Evolutionary conservation across 53 echinoderm and acorn worm species (phyloP).

Genomic region (Paracentrotus lividus): DNA sequence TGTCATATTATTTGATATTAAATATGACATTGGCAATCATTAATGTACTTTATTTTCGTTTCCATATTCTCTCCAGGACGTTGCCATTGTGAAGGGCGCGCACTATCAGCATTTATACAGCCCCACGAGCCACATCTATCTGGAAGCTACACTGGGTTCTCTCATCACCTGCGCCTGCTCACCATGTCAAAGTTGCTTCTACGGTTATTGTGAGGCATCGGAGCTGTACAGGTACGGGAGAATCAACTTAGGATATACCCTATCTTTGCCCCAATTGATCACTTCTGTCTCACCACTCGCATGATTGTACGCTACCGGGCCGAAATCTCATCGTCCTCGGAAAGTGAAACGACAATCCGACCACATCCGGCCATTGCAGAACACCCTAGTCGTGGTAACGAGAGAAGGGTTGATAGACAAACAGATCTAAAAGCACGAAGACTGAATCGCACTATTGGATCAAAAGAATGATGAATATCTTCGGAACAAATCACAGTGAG

Average conservation of each 20-base stretch:
- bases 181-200: constrained; percentile 66
- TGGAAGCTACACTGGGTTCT: constrained; percentile 32
- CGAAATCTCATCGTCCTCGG: constrained; percentile 64
- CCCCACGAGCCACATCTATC: constrained; percentile 50
- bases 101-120: constrained; percentile 70
- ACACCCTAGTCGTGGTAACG: constrained; percentile 32
- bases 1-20: not conserved
- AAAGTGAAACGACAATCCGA: constrained; percentile 59
- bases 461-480: not conserved
- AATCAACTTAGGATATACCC: constrained; percentile 36
- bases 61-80: not conserved
- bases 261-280: not conserved
- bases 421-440: not conserved
- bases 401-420: constrained; percentile 26
- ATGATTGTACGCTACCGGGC: constrained; percentile 68
- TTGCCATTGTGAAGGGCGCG: constrained; percentile 72
- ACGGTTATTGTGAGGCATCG: constrained; percentile 67
- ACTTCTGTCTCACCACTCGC: constrained; percentile 63
- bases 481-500: not conserved
- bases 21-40: not conserved
- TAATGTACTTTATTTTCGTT: not conserved
- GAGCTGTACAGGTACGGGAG: constrained; percentile 66
- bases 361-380: constrained; percentile 59
- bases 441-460: not conserved
- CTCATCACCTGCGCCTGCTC: constrained; percentile 47